A percentile compares a stretch with the other conserved stretches of the same genome.
Evolutionary conservation across 2,113 vertebrate species (phyloP).

Genomic region (Symphodus melops): DNA sequence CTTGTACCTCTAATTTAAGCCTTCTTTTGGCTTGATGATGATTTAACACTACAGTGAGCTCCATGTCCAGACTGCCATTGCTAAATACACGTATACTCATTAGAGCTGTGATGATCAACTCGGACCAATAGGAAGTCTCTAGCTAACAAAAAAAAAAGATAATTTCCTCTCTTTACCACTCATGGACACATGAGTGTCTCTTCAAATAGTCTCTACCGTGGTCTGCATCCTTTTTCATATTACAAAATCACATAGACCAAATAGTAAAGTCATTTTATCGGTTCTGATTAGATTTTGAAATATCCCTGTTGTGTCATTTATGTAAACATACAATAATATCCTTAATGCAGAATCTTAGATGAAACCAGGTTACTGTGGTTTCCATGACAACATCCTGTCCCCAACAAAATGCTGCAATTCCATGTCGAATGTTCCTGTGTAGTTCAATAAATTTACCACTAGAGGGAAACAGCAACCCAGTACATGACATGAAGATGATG

Average conservation of each 20-base stretch:
- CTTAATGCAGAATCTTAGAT: too few species aligned
- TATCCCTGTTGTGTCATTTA: too few species aligned
- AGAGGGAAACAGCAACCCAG: constrained; percentile 62
- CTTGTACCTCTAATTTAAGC: neutral
- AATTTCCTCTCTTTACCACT: too few species aligned
- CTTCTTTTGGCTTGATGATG: neutral
- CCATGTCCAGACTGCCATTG: neutral
- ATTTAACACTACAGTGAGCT: neutral
- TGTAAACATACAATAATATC: too few species aligned
- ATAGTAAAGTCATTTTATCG: too few species aligned
- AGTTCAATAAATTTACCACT: constrained; percentile 38
- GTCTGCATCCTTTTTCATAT: neutral
- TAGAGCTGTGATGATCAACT: neutral
- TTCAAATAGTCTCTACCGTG: neutral
- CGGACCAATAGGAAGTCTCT: too few species aligned
- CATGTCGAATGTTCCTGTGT: neutral
- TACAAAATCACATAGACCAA: neutral
- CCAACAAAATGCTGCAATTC: neutral
- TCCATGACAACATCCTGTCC: constrained; percentile 1
- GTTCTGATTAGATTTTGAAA: too few species aligned
- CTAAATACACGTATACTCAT: neutral
- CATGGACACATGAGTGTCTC: neutral
- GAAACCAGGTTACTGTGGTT: too few species aligned
- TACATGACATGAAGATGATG: neutral
- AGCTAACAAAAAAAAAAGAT: too few species aligned